Evolutionary conservation across 2,113 vertebrate species (phyloP).

Genomic region (Marmota flaviventris): DNA sequence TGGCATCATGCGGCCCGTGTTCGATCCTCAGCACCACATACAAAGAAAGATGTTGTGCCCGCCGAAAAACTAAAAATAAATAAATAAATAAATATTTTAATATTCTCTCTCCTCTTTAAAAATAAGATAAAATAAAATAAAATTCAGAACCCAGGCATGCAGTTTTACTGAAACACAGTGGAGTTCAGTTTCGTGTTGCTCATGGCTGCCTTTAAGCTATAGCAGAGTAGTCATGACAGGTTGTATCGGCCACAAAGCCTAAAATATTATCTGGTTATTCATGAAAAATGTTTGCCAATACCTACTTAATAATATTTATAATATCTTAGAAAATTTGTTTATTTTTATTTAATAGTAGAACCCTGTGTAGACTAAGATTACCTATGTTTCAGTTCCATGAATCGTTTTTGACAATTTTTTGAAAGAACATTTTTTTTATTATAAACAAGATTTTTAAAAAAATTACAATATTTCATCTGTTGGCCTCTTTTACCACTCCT

Average conservation of each 20-base stretch:
- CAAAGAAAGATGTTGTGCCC: no score
- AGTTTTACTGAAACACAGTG: background rate
- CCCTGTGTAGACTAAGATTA: background rate
- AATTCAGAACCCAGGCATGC: background rate
- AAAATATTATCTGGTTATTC: background rate
- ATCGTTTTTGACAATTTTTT: background rate
- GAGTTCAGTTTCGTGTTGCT: background rate
- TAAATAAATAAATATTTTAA: no score
- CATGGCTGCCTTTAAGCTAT: background rate
- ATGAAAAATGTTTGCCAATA: background rate
- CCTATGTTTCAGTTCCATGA: background rate
- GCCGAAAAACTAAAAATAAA: no score
- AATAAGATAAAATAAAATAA: no score
- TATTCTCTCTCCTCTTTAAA: no score
- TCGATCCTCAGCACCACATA: no score
- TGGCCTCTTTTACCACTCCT: background rate
- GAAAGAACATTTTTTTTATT: background rate
- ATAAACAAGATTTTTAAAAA: background rate
- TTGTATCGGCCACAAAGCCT: background rate
- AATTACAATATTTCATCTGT: background rate
- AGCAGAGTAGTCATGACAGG: background rate
- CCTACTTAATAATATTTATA: background rate
- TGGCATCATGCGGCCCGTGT: no score
- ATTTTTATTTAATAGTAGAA: constrained; percentile 41
- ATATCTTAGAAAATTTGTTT: background rate